Evolutionary conservation across 1,140 invertebrate genomes (phyloP).

Genomic region (Tetragonula clypearis): DNA sequence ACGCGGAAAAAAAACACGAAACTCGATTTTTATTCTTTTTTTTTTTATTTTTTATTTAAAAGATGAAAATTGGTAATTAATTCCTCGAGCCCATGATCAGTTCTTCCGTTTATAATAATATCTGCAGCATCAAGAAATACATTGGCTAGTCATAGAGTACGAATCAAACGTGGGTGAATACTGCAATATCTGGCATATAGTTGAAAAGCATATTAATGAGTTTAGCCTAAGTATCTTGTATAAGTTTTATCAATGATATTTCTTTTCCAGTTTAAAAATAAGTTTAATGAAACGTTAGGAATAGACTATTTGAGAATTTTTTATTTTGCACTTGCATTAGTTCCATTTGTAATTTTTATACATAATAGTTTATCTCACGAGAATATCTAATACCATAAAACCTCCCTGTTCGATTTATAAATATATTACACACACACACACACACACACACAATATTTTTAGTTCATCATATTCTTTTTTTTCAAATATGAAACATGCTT

Average conservation of each 20-base stretch:
- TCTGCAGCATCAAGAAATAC: constrained; percentile 38
- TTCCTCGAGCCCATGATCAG: constrained; percentile 40
- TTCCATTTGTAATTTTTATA: constrained; percentile 6
- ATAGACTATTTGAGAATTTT: constrained; percentile 11
- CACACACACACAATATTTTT: neutral
- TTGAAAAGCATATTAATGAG: constrained; percentile 1
- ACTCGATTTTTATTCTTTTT: neutral
- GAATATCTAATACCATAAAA: neutral
- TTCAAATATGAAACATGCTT: constrained; percentile 9
- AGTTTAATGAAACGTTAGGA: constrained; percentile 5
- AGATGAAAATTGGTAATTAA: constrained; percentile 32
- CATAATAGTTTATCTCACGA: neutral
- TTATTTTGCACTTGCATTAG: constrained; percentile 13
- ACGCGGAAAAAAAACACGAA: neutral
- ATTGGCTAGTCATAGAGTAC: constrained; percentile 61
- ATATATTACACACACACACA: neutral
- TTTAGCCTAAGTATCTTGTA: constrained; percentile 11
- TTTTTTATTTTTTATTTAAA: neutral
- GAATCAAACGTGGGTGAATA: constrained; percentile 43
- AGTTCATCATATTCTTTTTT: neutral
- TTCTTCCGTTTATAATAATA: constrained; percentile 45
- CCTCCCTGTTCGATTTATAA: constrained; percentile 22
- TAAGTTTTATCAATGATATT: constrained; percentile 17
- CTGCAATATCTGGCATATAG: constrained; percentile 35
- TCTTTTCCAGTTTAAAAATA: constrained; percentile 18